These are phyloP conservation scores for Thereva nobilitata DNA, from an alignment of 2,888 invertebrate genomes.

Conservation along the genomic window DNA sequence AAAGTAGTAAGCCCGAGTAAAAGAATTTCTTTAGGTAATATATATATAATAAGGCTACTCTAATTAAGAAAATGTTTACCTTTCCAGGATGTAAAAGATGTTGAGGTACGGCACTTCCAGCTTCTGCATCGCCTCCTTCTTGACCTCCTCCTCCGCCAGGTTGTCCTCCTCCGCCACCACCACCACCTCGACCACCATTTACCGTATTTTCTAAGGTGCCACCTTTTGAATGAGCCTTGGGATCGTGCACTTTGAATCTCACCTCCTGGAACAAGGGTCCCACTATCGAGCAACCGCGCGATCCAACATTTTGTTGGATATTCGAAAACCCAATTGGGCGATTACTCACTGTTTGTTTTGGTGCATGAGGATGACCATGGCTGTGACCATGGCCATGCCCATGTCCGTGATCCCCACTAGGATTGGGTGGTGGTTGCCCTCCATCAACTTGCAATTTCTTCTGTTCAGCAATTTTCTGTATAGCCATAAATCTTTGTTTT, in stretches of 20 bases:
- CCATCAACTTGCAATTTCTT: slow-evolving; percentile 85
- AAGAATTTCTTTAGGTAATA: not conserved
- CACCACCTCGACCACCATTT: slow-evolving; percentile 74
- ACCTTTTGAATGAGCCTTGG: slow-evolving; percentile 90
- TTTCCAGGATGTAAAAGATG: slow-evolving; percentile 87
- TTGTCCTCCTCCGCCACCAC: slow-evolving; percentile 63
- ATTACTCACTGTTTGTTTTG: slow-evolving; percentile 60
- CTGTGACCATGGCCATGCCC: slow-evolving; percentile 60
- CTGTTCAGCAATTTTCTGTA: slow-evolving; percentile 90
- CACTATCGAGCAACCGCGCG: slow-evolving; percentile 66
- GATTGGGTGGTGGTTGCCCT: slow-evolving; percentile 71
- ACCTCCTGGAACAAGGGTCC: slow-evolving; percentile 82
- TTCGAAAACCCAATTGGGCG: slow-evolving; percentile 61
- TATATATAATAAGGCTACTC: slow-evolving; percentile 3
- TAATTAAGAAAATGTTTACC: slow-evolving; percentile 57
- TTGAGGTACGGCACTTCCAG: slow-evolving; percentile 63
- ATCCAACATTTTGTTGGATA: slow-evolving; percentile 60
- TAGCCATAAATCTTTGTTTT: slow-evolving; percentile 87
- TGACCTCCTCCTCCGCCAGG: slow-evolving; percentile 55
- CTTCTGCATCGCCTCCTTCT: slow-evolving; percentile 48
- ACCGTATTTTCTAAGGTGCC: slow-evolving; percentile 90
- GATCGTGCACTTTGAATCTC: slow-evolving; percentile 93
- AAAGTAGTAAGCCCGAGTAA: not conserved
- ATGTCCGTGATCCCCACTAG: slow-evolving; percentile 63
- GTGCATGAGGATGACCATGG: slow-evolving; percentile 61